Evolutionary conservation across 2,888 invertebrate species (phyloP).

Genomic region (Altica lythri): DNA sequence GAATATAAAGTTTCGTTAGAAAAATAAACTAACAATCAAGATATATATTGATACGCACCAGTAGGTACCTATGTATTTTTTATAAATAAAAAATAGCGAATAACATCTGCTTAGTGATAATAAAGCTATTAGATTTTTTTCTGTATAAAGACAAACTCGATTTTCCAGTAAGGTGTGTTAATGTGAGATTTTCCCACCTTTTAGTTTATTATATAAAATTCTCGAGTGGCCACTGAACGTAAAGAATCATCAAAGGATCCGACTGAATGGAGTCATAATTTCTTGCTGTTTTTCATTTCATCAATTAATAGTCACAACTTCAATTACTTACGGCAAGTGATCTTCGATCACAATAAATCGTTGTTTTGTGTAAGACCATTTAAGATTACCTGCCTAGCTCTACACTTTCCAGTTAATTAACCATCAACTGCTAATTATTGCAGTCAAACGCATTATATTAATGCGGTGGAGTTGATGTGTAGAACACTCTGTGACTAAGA

Average conservation of each 20-base stretch:
- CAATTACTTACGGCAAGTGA: constrained; percentile 14
- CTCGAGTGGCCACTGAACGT: not conserved
- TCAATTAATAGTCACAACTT: constrained; percentile 17
- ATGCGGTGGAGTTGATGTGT: constrained; percentile 28
- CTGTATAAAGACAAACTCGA: too few relatives aligned
- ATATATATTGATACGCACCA: too few relatives aligned
- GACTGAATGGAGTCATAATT: constrained; percentile 14
- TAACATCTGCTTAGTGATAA: too few relatives aligned
- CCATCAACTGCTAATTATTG: constrained; percentile 34
- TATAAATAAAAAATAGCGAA: too few relatives aligned
- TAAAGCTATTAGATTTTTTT: too few relatives aligned
- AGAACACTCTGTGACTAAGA: constrained; percentile 21
- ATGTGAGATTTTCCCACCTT: too few relatives aligned
- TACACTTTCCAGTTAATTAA: constrained; percentile 35
- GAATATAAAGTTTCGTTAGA: too few relatives aligned
- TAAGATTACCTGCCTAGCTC: constrained; percentile 22
- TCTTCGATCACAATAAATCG: constrained; percentile 31
- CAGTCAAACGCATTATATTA: constrained; percentile 32
- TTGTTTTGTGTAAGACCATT: constrained; percentile 26
- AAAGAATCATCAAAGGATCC: constrained; percentile 4
- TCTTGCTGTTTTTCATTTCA: constrained; percentile 14
- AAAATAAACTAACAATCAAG: too few relatives aligned
- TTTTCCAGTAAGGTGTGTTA: too few relatives aligned
- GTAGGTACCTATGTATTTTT: too few relatives aligned
- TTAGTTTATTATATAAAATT: not conserved